A percentile compares a stretch with the other conserved stretches of the same genome.
phyloP scores from a whole-genome alignment of 2,888 invertebrate species.

The Drosophila bunnanda region DNA sequence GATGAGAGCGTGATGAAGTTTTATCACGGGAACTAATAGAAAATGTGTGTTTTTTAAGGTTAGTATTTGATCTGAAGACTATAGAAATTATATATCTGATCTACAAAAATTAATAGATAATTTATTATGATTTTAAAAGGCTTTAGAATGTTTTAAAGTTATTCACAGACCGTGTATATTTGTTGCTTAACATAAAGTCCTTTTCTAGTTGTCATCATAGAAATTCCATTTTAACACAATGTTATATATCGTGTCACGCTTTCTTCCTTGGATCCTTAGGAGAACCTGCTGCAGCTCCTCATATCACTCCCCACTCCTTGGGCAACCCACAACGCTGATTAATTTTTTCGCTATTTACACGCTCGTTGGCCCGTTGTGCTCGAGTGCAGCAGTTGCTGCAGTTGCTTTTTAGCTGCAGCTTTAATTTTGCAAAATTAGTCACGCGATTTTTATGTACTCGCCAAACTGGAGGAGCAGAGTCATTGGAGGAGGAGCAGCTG shows the following conservation, averaged over 20 bases:
- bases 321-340: slow-evolving; percentile 66
- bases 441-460: slow-evolving; percentile 81
- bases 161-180: too few relatives aligned
- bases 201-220: too few relatives aligned
- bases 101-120: background rate
- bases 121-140: background rate
- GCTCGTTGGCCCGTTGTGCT: slow-evolving; percentile 67
- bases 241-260: slow-evolving; percentile 37
- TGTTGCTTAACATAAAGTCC: too few relatives aligned
- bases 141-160: too few relatives aligned
- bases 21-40: background rate
- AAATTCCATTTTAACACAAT: too few relatives aligned
- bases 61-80: accelerated
- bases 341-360: slow-evolving; percentile 82
- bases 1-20: slow-evolving; percentile 39
- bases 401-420: slow-evolving; percentile 55
- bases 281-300: slow-evolving; percentile 39
- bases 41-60: background rate
- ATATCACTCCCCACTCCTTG: slow-evolving; percentile 10
- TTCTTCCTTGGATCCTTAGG: slow-evolving; percentile 17
- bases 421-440: slow-evolving; percentile 80
- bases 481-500: background rate
- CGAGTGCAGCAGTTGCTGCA: slow-evolving; percentile 33
- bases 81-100: background rate
- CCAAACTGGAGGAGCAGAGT: slow-evolving; percentile 35